Percentiles rank a stretch among this genome's conserved stretches.
Conservation (phyloP, 2,888 invertebrate genomes). For the Portevinia maculata region DNA sequence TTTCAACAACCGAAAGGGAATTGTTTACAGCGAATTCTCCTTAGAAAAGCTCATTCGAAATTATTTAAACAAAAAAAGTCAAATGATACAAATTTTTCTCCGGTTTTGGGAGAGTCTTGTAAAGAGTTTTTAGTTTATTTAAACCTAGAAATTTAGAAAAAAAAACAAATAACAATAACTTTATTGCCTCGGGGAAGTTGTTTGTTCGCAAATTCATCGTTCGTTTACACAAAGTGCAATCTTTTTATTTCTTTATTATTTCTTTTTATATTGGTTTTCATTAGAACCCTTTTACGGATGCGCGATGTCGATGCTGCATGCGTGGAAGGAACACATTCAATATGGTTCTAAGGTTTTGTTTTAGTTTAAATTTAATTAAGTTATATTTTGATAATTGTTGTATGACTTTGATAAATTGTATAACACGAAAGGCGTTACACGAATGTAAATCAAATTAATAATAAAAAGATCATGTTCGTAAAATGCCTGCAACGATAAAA, state of each 20-base stretch:
- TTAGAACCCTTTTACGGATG: slow-evolving; percentile 14
- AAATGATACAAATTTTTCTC: slow-evolving; percentile 25
- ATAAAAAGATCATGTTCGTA: not conserved
- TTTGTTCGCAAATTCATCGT: slow-evolving; percentile 44
- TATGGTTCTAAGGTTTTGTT: slow-evolving; percentile 67
- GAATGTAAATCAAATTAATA: slow-evolving; percentile 24
- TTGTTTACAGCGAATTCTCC: slow-evolving; percentile 20
- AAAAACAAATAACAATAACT: not conserved
- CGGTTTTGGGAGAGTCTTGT: slow-evolving; percentile 33
- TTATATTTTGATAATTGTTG: slow-evolving; percentile 54
- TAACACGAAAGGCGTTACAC: slow-evolving; percentile 18
- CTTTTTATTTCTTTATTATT: slow-evolving; percentile 32
- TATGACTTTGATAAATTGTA: slow-evolving; percentile 27
- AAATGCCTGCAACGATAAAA: slow-evolving; percentile 12
- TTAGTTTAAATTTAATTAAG: slow-evolving; percentile 43
- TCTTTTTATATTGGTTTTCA: slow-evolving; percentile 38
- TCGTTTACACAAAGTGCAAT: slow-evolving; percentile 65
- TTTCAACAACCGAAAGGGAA: slow-evolving; percentile 6
- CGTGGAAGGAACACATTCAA: slow-evolving; percentile 43
- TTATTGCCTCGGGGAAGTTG: slow-evolving; percentile 48
- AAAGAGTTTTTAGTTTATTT: slow-evolving; percentile 27
- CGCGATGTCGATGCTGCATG: not conserved
- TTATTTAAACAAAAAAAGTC: slow-evolving; percentile 6
- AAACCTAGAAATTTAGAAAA: no score
- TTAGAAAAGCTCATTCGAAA: not conserved